These are phyloP conservation scores for Ephialtes manifestator DNA, from an alignment of 2,888 invertebrate species.

Conservation along the genomic window DNA sequence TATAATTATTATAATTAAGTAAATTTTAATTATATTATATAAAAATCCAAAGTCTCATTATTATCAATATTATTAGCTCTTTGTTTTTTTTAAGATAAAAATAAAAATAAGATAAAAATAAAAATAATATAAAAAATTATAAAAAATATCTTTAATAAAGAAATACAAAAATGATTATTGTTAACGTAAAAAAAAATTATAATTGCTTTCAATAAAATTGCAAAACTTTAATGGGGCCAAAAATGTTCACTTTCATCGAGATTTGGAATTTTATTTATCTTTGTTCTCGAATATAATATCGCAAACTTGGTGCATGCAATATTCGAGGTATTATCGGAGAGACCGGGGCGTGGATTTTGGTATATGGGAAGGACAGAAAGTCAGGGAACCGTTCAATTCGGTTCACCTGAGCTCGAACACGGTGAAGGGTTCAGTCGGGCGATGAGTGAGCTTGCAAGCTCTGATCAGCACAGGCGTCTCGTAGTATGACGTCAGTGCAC, in stretches of 20 bases:
- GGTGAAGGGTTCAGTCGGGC: slow-evolving; percentile 58
- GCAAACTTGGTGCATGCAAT: slow-evolving; percentile 13
- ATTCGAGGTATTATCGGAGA: slow-evolving; percentile 26
- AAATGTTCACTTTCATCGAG: background rate
- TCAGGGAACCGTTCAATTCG: slow-evolving; percentile 57
- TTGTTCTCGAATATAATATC: background rate
- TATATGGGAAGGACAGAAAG: slow-evolving; percentile 33
- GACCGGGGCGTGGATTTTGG: slow-evolving; percentile 36
- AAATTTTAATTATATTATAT: too few relatives aligned
- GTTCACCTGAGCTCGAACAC: slow-evolving; percentile 62
- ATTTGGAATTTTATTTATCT: background rate
- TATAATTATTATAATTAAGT: too few relatives aligned
- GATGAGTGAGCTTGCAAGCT: slow-evolving; percentile 57
- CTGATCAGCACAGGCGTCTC: slow-evolving; percentile 57
- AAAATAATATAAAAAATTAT: too few relatives aligned
- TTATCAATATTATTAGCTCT: too few relatives aligned
- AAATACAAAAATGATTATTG: too few relatives aligned
- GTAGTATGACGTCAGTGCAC: slow-evolving; percentile 74
- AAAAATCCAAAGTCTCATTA: too few relatives aligned
- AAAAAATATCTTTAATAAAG: too few relatives aligned
- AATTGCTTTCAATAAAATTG: too few relatives aligned
- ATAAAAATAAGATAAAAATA: too few relatives aligned
- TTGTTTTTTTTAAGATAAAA: too few relatives aligned
- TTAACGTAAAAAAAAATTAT: too few relatives aligned
- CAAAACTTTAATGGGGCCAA: too few relatives aligned